A percentile compares a stretch with the other conserved stretches of the same genome.
These are phyloP conservation scores for Luidia sarsii DNA, from an alignment of 53 echinoderm and acorn worm species.

Conservation along the genomic window DNA sequence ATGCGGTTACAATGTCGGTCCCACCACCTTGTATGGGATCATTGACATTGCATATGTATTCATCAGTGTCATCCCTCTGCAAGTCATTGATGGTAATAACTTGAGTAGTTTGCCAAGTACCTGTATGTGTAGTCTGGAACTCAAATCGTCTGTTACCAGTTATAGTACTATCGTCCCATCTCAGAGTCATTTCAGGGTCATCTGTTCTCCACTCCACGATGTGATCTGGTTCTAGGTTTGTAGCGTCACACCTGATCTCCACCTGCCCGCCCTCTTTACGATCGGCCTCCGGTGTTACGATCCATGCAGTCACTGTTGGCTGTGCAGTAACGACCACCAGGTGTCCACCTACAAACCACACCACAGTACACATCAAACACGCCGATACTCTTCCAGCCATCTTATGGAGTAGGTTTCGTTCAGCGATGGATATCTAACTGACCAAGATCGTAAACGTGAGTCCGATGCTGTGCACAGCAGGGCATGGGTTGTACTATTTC, in stretches of 20 bases:
- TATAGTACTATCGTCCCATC: constrained; percentile 12
- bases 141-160: neutral
- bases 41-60: constrained; percentile 20
- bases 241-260: neutral
- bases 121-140: neutral
- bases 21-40: neutral
- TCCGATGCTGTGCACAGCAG: too few relatives aligned
- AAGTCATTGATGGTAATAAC: constrained; percentile 7
- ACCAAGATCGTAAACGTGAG: too few relatives aligned
- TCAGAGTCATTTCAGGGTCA: neutral
- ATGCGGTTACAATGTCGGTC: neutral
- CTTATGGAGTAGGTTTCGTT: too few relatives aligned
- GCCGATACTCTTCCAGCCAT: too few relatives aligned
- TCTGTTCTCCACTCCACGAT: neutral
- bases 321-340: neutral
- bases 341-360: too few relatives aligned
- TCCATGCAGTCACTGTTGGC: neutral
- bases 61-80: constrained; percentile 19
- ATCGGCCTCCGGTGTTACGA: constrained; percentile 4
- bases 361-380: too few relatives aligned
- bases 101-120: neutral
- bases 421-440: too few relatives aligned
- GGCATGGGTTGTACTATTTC: too few relatives aligned
- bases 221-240: neutral
- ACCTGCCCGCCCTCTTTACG: constrained; percentile 7